These are phyloP conservation scores for Miniopterus natalensis DNA, from an alignment of 2,113 vertebrate genomes.

Conservation along the genomic window DNA sequence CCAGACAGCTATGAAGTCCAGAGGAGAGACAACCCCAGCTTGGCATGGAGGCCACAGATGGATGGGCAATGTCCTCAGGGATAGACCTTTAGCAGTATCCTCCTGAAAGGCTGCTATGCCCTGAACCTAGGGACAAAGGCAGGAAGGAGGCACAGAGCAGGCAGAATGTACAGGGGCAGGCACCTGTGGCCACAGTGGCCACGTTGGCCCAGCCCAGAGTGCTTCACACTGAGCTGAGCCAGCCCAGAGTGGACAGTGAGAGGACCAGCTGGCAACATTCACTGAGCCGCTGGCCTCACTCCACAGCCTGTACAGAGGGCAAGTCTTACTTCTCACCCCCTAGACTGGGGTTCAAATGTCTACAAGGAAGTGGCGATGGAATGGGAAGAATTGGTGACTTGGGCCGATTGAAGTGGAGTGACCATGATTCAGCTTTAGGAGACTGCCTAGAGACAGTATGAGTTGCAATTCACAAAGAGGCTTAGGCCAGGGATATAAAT, in stretches of 20 bases:
- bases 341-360: not conserved
- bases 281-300: not conserved
- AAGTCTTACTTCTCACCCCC: not conserved
- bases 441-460: slow-evolving; percentile 25
- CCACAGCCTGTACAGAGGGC: not conserved
- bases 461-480: not conserved
- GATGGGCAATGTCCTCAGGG: not conserved
- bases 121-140: not conserved
- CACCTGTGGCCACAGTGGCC: not conserved
- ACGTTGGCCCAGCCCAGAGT: not conserved
- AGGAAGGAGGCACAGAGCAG: not conserved
- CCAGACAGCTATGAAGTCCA: not conserved
- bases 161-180: not conserved
- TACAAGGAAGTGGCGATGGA: not conserved
- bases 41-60: not conserved
- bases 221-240: not conserved
- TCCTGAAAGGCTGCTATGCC: not conserved
- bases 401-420: not conserved
- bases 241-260: not conserved
- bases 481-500: slow-evolving; percentile 24
- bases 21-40: not conserved
- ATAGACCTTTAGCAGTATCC: not conserved
- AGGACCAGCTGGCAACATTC: not conserved
- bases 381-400: not conserved
- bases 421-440: slow-evolving; percentile 6